Evolutionary conservation across 2,113 vertebrate species (phyloP), one percentile per base, ranked within the genome.

Genomic region (Chaenogobius annularis): DNA sequence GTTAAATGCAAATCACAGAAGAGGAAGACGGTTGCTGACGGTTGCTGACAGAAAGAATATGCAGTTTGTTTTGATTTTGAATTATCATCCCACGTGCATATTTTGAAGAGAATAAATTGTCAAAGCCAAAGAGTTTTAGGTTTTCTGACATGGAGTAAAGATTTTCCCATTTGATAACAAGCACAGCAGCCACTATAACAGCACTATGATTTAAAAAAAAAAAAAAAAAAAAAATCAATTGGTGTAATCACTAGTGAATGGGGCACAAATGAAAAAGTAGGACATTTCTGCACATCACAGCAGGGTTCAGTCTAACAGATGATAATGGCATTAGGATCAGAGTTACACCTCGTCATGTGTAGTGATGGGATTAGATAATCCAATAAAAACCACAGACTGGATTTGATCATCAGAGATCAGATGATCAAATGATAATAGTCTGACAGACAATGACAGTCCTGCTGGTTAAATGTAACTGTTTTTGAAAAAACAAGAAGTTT

Each of bases 211-310:
- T 81, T 62, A 63, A n/a, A 63, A 63, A 63, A n/a, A 17, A 9
- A 80, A 88, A 86, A 69, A 82, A 64, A 80, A 87, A 90, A 83
- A 79, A 84, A 85, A 82, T 87, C n/a, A n/a, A n/a, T 75, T 81
- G 63, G 72, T 77, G 43, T 69, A 74, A 82, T 72, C 78, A 43
- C 77, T n/a, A 70, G 35, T 54, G 70, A 64, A 68, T 58, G 74
- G 66, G 65, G 64, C 63, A 22, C 6, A 3, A 11, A 65, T 55
- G 72, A 72, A 54, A 73, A 86, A 81, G 82, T 85, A 81, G 75
- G 52, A 68, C 72, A 50, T 56, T 58, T 46, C 17, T 1, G 50
- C 14, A 73, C 68, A 79, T 73, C 75, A 58, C 61, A 72, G 61
- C 44, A 37, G 75, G 66, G 81, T 77, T 61, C 75, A 19, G 65